These are phyloP conservation scores for Achlya flavicornis DNA, from an alignment of 2,888 invertebrate species.

Conservation along the genomic window DNA sequence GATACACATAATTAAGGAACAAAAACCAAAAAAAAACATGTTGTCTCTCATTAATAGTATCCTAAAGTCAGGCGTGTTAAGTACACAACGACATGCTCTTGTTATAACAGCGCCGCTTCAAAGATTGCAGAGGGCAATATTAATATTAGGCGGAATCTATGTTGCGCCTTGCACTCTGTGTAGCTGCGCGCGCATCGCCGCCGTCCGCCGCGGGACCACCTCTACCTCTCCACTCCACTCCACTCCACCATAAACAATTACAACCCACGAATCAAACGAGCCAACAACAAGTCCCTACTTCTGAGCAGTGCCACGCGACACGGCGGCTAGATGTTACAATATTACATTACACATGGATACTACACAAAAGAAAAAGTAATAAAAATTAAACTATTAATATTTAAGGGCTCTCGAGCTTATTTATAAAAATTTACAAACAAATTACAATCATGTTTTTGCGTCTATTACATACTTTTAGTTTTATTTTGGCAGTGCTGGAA, in stretches of 20 bases:
- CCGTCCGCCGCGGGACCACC: constrained; percentile 25
- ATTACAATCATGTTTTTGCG: constrained; percentile 59
- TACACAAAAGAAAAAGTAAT: constrained; percentile 73
- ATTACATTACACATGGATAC: constrained; percentile 67
- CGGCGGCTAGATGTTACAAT: constrained; percentile 62
- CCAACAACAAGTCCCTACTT: constrained; percentile 33
- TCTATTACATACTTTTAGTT: constrained; percentile 65
- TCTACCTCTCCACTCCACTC: neutral
- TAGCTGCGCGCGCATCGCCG: constrained; percentile 61
- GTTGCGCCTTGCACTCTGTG: constrained; percentile 76
- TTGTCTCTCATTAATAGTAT: constrained; percentile 76
- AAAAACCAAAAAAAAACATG: constrained; percentile 81
- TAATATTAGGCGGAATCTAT: constrained; percentile 83
- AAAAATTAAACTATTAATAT: constrained; percentile 80
- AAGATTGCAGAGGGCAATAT: constrained; percentile 77
- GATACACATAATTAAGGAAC: constrained; percentile 83
- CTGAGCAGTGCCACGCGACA: constrained; percentile 39
- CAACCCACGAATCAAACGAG: constrained; percentile 39
- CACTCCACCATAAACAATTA: constrained; percentile 14
- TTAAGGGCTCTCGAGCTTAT: constrained; percentile 65
- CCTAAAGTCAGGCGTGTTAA: constrained; percentile 71
- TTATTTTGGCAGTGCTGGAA: constrained; percentile 82
- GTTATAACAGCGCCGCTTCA: constrained; percentile 69
- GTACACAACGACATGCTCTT: constrained; percentile 68
- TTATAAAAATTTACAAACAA: constrained; percentile 77